Percentiles rank a stretch among this genome's conserved stretches.
Conservation (phyloP, 1,140 invertebrate species). For the Dendrolimus punctatus region DNA sequence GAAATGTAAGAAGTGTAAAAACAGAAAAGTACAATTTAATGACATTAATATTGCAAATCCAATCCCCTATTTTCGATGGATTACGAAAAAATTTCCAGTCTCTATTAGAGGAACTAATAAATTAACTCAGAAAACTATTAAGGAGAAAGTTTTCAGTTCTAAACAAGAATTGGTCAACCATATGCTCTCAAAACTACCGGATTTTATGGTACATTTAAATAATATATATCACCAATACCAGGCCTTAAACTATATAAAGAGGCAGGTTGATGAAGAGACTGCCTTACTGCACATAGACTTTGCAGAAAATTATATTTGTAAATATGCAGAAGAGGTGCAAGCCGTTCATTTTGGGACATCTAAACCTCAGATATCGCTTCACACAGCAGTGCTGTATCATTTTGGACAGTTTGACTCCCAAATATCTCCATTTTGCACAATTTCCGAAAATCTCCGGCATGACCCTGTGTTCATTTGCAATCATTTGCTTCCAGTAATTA, state of each 20-base stretch:
- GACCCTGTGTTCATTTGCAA: too few species aligned
- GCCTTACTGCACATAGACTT: constrained; percentile 13
- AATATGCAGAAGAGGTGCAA: constrained; percentile 27
- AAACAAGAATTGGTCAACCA: background rate
- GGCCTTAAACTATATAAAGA: background rate
- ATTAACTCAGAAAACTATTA: background rate
- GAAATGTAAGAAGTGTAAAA: too few species aligned
- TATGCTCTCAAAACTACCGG: background rate
- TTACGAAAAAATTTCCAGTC: too few species aligned
- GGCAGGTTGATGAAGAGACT: background rate
- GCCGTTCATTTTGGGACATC: constrained; percentile 33
- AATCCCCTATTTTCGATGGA: too few species aligned
- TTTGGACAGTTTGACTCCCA: too few species aligned
- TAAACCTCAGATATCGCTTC: constrained; percentile 21
- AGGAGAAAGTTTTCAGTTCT: background rate
- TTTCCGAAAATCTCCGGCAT: too few species aligned
- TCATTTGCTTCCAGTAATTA: too few species aligned
- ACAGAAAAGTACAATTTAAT: too few species aligned
- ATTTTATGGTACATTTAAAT: background rate
- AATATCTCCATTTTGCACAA: too few species aligned
- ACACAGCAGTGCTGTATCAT: constrained; percentile 8
- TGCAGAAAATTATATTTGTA: constrained; percentile 30
- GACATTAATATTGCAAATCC: too few species aligned
- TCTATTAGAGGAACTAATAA: too few species aligned
- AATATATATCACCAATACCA: background rate